These are phyloP conservation scores for Cheilosia pagana DNA, from an alignment of 2,888 invertebrate species.

Conservation along the genomic window DNA sequence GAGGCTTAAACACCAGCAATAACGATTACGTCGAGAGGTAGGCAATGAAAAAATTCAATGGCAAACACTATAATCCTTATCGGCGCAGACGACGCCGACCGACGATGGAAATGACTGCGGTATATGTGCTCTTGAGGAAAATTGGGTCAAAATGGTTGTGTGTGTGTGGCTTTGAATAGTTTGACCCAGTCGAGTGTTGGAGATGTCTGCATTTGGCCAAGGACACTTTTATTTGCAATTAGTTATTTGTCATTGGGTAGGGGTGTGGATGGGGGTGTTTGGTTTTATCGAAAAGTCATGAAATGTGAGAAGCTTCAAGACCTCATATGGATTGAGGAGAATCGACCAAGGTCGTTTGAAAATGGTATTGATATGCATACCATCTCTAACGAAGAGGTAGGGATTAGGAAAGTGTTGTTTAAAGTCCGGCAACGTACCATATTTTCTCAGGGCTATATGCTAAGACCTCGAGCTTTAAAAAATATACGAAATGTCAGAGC, in stretches of 20 bases:
- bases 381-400: too few species aligned
- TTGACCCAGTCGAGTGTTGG: slow-evolving; percentile 32
- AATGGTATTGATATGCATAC: too few species aligned
- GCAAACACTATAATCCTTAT: slow-evolving; percentile 62
- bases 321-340: too few species aligned
- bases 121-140: slow-evolving; percentile 14
- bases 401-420: too few species aligned
- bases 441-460: too few species aligned
- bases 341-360: too few species aligned
- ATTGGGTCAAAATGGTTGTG: slow-evolving; percentile 42
- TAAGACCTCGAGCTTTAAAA: too few species aligned
- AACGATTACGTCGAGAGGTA: slow-evolving; percentile 55
- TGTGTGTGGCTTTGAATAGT: slow-evolving; percentile 44
- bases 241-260: neutral
- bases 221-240: slow-evolving; percentile 37
- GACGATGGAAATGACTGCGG: slow-evolving; percentile 40
- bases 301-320: too few species aligned
- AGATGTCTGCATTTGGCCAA: slow-evolving; percentile 39
- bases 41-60: slow-evolving; percentile 16
- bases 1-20: slow-evolving; percentile 66
- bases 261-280: neutral
- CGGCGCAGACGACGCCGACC: slow-evolving; percentile 41
- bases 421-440: too few species aligned
- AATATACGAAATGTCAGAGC: too few species aligned
- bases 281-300: too few species aligned